Conservation (phyloP, 2,888 invertebrate genomes). For the Corbicula japonica region DNA sequence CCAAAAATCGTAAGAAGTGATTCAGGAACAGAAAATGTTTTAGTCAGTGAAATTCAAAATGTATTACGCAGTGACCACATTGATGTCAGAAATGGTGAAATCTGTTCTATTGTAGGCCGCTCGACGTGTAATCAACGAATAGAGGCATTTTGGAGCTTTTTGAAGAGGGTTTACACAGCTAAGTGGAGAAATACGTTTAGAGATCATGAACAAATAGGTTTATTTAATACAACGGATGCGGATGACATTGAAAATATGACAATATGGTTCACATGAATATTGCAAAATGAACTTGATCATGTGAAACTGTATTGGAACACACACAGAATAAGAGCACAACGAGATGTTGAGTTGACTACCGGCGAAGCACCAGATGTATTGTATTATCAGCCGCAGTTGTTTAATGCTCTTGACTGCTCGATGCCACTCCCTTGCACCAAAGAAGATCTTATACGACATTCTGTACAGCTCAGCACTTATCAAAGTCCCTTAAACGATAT, state of each 20-base stretch:
- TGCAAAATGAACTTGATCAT: constrained; percentile 15
- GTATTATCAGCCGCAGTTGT: constrained; percentile 1
- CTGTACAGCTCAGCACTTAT: not conserved
- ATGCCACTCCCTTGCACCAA: not conserved
- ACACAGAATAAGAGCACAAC: constrained; percentile 6
- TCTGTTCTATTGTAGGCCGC: not conserved
- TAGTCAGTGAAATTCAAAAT: not conserved
- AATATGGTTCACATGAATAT: not conserved
- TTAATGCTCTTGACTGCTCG: not conserved
- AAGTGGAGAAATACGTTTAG: constrained; percentile 5
- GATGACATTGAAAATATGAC: constrained; percentile 12
- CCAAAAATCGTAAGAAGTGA: constrained; percentile 14
- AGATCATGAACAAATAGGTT: constrained; percentile 5
- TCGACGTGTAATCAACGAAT: constrained; percentile 5
- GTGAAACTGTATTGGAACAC: constrained; percentile 6
- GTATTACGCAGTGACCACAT: constrained; percentile 4
- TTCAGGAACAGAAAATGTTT: constrained; percentile 3
- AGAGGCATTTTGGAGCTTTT: constrained; percentile 13
- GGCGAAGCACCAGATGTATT: constrained; percentile 11
- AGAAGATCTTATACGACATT: not conserved
- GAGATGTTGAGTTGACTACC: constrained; percentile 9
- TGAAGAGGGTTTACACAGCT: not conserved
- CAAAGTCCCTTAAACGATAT: too few relatives aligned
- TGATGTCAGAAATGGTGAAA: constrained; percentile 3
- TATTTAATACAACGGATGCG: not conserved